phyloP scores from a whole-genome alignment of 37 sponge, comb jelly and placozoan species.

The Cladorhizidae sp. region DNA sequence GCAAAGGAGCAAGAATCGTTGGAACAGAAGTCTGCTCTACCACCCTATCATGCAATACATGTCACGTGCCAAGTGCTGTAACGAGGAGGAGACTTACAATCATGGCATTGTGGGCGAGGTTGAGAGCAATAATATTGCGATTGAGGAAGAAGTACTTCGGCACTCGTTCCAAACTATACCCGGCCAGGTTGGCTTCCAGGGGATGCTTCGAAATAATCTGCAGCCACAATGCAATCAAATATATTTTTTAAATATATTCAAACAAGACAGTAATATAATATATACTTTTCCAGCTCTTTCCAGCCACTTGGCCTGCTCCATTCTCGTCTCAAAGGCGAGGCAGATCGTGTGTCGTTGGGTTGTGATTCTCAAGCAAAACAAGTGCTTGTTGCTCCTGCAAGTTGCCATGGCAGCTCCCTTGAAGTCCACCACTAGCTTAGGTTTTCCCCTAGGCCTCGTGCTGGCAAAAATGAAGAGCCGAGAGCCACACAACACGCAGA shows the following conservation, averaged over 20 bases:
- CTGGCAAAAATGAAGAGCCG: conserved; percentile 77
- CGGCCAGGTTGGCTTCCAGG: conserved; percentile 67
- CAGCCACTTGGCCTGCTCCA: conserved; percentile 78
- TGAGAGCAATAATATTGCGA: conserved; percentile 63
- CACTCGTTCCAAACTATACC: conserved; percentile 70
- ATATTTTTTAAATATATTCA: neutral
- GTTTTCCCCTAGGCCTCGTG: conserved; percentile 61
- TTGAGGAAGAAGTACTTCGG: conserved; percentile 85
- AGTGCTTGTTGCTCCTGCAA: conserved; percentile 55
- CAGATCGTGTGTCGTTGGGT: conserved; percentile 22
- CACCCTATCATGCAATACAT: no score
- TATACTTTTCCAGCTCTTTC: conserved; percentile 72
- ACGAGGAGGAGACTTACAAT: conserved; percentile 8
- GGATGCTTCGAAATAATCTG: conserved; percentile 70
- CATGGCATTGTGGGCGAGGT: conserved; percentile 80
- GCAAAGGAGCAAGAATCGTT: no score
- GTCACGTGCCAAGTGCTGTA: no score
- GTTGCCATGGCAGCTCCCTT: conserved; percentile 51
- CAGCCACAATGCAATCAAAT: neutral
- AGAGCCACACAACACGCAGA: conserved; percentile 80
- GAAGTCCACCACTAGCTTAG: conserved; percentile 47
- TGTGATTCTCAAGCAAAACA: conserved; percentile 53
- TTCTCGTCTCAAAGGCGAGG: conserved; percentile 64
- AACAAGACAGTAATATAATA: neutral
- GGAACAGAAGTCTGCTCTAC: no score